Base-by-base conservation (phyloP, 1,140 invertebrate species). In the Elysia chlorotica region DNA sequence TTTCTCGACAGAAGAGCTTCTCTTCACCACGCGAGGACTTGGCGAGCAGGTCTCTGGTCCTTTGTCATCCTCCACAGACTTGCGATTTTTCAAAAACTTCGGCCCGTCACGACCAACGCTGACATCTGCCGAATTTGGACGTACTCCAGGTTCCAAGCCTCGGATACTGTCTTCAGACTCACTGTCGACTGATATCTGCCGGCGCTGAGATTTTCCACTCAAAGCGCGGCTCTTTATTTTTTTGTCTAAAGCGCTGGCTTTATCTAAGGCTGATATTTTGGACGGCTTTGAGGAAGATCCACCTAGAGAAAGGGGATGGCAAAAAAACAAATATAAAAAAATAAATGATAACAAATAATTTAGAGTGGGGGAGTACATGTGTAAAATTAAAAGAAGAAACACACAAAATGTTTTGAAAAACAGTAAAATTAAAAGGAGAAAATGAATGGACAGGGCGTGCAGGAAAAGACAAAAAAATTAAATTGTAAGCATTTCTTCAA, bases 1-100 rank as follows among this genome's bases (percentile, higher is more conserved):
- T n/a, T 48, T 10, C 10, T 48, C 41, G 10, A n/a, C 41, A 14
- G 41, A 48, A 48, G 41, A 48, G 31, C 63, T 65, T 37, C 63
- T 65, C 28, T 65, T n/a, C n/a, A 36, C 57, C 61, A 21, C 30
- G 21, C 30, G 59, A 38, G 28, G 67, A 66, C 48, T 70, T 36
- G 31, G 54, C 6, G 41, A 30, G n/a, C 65, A 10, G 30, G 3
- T 17, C 30, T 33, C 35, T 48, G n/a, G 0, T 17, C 41, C 31
- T 38, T 31, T 35, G 10, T 57, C 65, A 1, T 57, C 53, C 31
- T 6, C 31, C 36, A 21, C 28, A 21, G 36, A 6, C 25, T 31
- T 41, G 10, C 75, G 25, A 61, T 78, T 80, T 68, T 82, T 82
- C 74, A 82, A 62, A 73, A 83, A 83, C 65, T 78, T 79, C n/a